Conservation (phyloP, 2,113 vertebrate genomes). For the Budorcas taxicolor region DNA sequence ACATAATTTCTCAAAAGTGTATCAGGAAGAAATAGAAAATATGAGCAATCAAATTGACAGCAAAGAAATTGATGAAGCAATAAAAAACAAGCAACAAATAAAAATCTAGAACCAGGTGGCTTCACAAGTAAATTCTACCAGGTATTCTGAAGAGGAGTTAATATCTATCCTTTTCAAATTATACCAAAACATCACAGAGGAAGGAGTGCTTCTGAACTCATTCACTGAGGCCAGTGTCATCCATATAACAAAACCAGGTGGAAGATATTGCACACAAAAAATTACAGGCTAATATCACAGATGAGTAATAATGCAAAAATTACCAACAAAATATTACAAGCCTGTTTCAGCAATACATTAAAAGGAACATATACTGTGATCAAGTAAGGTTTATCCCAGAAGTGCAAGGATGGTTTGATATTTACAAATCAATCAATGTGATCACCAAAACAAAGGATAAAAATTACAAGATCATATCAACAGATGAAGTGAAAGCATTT, state of each 20-base stretch:
- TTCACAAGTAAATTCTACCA: not conserved
- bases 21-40: not conserved
- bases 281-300: not conserved
- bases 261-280: not conserved
- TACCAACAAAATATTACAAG: not conserved
- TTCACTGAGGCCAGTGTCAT: not conserved
- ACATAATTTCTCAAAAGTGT: not conserved
- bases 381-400: not conserved
- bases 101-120: not conserved
- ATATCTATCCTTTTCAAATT: not conserved
- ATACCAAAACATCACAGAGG: not conserved
- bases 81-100: not conserved
- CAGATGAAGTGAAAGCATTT: not conserved
- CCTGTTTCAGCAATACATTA: not conserved
- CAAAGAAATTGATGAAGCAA: not conserved
- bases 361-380: not conserved
- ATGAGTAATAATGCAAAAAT: not conserved
- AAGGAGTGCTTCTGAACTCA: not conserved
- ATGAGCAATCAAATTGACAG: not conserved
- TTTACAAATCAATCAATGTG: not conserved
- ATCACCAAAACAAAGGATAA: not conserved
- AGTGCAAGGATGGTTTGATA: not conserved
- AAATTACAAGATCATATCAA: not conserved
- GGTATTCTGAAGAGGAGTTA: not conserved
- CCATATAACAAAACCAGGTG: not conserved